Evolutionary conservation across 2,888 invertebrate genomes (phyloP), one percentile per base, ranked within the genome.

Genomic region (Ectobius pallidus): DNA sequence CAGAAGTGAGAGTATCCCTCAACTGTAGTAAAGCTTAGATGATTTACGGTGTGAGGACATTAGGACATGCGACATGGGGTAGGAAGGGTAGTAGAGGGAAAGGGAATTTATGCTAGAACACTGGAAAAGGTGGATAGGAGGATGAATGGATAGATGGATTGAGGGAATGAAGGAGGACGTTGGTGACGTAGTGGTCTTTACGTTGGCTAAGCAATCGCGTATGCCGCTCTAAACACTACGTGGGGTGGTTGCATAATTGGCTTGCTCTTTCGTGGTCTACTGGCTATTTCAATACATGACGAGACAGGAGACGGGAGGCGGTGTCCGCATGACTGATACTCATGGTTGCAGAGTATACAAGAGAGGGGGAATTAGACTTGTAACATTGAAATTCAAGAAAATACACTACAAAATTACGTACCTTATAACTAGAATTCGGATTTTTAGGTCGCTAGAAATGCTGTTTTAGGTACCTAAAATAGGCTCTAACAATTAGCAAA

Each of bases 21-120:
- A 20, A 25, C 52, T 39, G 63, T 20, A 39, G 65, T 30, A 65
- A 42, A 46, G 65, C 65, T 65, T 65, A 65, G 65, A 71, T 71
- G 71, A 65, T 71, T 71, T 63, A 71, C 65, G 25, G 65, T 52
- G 71, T 65, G 71, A 71, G 52, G 71, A 71, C 71, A 52, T 49
- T 63, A n/a, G 65, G 34, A 6, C 34, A 34, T 11, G 34, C 11
- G 34, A 7, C 34, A 11, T n/a, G n/a, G n/a, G n/a, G n/a, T n/a
- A n/a, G n/a, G n/a, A n/a, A n/a, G 34, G 34, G 34, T 7, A 34
- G 34, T 34, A 34, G 11, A 34, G 11, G 34, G 34, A 11, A 34
- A 6, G 6, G 34, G 34, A 7, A 34, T 34, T 34, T 34, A 34
- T 34, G 34, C 6, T 11, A 11, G 11, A 34, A 34, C 34, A 34